A percentile compares a stretch with the other conserved stretches of the same genome.
Evolutionary conservation across 2,797 vertebrate genomes (phyloP).

Genomic region (Coilia nasus): DNA sequence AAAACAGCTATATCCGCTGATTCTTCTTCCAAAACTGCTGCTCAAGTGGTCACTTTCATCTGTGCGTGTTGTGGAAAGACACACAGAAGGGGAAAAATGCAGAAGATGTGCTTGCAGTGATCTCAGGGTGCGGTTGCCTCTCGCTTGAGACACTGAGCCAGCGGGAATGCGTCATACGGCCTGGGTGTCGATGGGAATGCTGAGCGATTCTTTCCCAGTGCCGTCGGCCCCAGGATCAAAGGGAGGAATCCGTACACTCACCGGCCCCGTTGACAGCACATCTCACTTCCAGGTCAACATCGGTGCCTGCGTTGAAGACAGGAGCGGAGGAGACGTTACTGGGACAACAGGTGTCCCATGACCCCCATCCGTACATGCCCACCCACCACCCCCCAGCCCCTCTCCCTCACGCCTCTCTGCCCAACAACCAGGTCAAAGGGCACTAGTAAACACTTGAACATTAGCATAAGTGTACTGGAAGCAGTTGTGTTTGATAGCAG

Average conservation of each 20-base stretch:
- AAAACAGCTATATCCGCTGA: neutral
- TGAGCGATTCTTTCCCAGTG: conserved; percentile 48
- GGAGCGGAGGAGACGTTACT: conserved; percentile 48
- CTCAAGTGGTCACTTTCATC: neutral
- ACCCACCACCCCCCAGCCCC: neutral
- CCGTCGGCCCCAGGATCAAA: conserved; percentile 57
- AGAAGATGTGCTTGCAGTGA: conserved; percentile 37
- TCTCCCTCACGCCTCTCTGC: neutral
- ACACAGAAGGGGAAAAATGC: neutral
- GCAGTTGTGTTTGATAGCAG: neutral
- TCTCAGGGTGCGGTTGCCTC: conserved; percentile 45
- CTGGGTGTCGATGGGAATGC: conserved; percentile 48
- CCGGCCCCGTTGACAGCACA: conserved; percentile 64
- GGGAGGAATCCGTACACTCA: conserved; percentile 58
- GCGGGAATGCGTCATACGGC: conserved; percentile 33
- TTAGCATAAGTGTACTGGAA: neutral
- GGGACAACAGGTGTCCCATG: conserved; percentile 66
- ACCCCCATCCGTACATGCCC: neutral
- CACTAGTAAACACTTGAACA: neutral
- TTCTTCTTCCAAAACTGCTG: neutral
- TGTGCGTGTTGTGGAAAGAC: neutral
- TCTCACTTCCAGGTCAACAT: conserved; percentile 65
- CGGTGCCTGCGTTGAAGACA: conserved; percentile 54
- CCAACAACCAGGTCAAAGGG: neutral
- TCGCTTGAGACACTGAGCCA: conserved; percentile 54